Evolutionary conservation across 92 coral and sea anemone species (phyloP), one percentile per base, ranked within the genome.

Genomic region (Parazoanthus darwini): DNA sequence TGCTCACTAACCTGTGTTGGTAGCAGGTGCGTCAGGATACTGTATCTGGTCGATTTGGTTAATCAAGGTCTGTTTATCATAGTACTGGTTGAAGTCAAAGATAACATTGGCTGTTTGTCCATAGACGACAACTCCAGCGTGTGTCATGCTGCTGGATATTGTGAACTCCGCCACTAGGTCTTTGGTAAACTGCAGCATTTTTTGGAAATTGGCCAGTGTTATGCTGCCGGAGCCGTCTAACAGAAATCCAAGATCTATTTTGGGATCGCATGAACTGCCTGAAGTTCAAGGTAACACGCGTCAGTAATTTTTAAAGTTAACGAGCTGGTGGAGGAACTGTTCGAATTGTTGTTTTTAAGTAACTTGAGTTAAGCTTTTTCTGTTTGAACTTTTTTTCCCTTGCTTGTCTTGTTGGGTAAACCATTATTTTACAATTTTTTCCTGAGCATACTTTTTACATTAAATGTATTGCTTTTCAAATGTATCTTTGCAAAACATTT

Each of bases 221-320:
- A 83, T 43, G 78, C 87, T 67, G 15, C 43, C 42, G 20, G 87
- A 83, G 25, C 87, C 87, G 37, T 83, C 87, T 65, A 83, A 51
- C 42, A 83, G 26, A 68, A 83, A 83, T 67, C 78, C 87, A 68
- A 83, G 87, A 46, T 83, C 87, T 43, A 83, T 22, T 71, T 68
- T 83, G 29, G 87, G 87, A 44, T 83, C 26, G 51, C 87, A 83
- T 36, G 63, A 63, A 9, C 70, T 16, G 70, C 70, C 70, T 63
- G 70, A 63, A 63, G 15, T 68, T 36, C 14, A 59, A 80, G 58
- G 5, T 35, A 20, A 14, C 18, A 80, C 59, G 38, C 23, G 13
- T 11, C 14, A 23, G n/a, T 15, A 8, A 51, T 37, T n/a, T 39
- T 39, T 39, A 39, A 39, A 2, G 4, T 39, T 39, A 2, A 39